These are phyloP conservation scores for Hirtodrosophila cameraria DNA, from an alignment of 2,888 invertebrate genomes.

Conservation along the genomic window DNA sequence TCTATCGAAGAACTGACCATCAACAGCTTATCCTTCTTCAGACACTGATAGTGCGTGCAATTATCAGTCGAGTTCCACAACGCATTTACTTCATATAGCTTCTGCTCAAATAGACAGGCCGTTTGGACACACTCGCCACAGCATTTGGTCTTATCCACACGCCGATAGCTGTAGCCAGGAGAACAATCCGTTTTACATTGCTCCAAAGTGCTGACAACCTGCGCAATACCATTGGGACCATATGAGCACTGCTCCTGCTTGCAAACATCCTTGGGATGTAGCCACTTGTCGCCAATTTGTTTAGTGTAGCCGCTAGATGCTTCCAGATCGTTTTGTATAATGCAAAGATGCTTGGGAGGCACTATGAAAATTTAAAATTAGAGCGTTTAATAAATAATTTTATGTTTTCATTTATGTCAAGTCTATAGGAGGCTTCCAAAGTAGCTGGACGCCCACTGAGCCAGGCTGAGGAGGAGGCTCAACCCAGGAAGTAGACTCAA, in stretches of 20 bases:
- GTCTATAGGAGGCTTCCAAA: too few species aligned
- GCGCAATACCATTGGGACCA: constrained; percentile 78
- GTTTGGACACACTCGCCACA: constrained; percentile 88
- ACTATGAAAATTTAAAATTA: constrained; percentile 58
- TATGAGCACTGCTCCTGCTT: constrained; percentile 79
- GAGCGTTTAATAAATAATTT: neutral
- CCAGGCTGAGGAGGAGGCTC: too few species aligned
- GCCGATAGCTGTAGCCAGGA: constrained; percentile 86
- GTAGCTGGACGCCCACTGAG: too few species aligned
- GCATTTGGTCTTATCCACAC: constrained; percentile 84
- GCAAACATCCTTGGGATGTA: constrained; percentile 84
- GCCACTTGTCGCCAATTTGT: constrained; percentile 84
- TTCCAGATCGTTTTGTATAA: constrained; percentile 79
- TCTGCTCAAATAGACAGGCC: constrained; percentile 86
- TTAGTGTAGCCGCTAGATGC: constrained; percentile 79
- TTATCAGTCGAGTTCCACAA: constrained; percentile 87
- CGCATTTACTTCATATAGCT: constrained; percentile 85
- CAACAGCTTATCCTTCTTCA: constrained; percentile 84
- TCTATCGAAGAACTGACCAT: constrained; percentile 85
- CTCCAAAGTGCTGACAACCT: constrained; percentile 68
- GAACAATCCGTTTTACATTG: constrained; percentile 78
- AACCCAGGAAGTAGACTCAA: too few species aligned
- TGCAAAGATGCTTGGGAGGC: constrained; percentile 82
- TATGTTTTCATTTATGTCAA: too few species aligned
- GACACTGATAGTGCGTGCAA: constrained; percentile 87